A percentile compares a stretch with the other conserved stretches of the same genome.
Evolutionary conservation across 2,113 vertebrate species (phyloP).

Genomic region (Bombycilla garrulus): DNA sequence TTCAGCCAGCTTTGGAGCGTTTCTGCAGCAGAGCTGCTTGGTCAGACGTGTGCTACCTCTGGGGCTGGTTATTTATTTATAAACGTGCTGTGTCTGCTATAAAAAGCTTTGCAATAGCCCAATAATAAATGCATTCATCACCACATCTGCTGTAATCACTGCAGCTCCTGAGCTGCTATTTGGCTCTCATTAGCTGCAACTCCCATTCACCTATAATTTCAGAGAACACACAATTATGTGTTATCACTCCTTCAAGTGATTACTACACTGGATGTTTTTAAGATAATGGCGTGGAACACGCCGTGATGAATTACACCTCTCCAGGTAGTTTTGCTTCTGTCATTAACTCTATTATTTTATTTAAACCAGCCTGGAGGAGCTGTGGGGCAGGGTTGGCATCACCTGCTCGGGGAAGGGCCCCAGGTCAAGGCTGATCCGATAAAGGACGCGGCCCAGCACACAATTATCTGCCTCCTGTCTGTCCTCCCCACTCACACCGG

Average conservation of each 20-base stretch:
- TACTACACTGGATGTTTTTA: constrained; percentile 75
- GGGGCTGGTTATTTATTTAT: constrained; percentile 53
- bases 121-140: constrained; percentile 74
- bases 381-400: constrained; percentile 9
- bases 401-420: constrained; percentile 7
- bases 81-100: constrained; percentile 49
- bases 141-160: constrained; percentile 76
- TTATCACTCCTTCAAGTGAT: constrained; percentile 81
- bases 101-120: constrained; percentile 68
- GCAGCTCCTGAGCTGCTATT: constrained; percentile 66
- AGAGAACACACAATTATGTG: constrained; percentile 79
- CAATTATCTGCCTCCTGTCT: not conserved
- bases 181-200: constrained; percentile 74
- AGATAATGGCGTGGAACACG: constrained; percentile 73
- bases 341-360: constrained; percentile 73
- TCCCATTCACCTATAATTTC: constrained; percentile 83
- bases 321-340: constrained; percentile 68
- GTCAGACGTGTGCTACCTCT: not conserved
- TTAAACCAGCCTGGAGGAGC: constrained; percentile 54
- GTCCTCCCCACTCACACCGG: fast-evolving
- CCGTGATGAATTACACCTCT: constrained; percentile 73
- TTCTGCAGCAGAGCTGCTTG: not conserved
- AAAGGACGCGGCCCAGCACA: not conserved
- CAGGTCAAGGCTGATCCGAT: not conserved
- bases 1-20: not conserved